Evolutionary conservation across 1,140 invertebrate genomes (phyloP).

Genomic region (Medauroidea extradentata): DNA sequence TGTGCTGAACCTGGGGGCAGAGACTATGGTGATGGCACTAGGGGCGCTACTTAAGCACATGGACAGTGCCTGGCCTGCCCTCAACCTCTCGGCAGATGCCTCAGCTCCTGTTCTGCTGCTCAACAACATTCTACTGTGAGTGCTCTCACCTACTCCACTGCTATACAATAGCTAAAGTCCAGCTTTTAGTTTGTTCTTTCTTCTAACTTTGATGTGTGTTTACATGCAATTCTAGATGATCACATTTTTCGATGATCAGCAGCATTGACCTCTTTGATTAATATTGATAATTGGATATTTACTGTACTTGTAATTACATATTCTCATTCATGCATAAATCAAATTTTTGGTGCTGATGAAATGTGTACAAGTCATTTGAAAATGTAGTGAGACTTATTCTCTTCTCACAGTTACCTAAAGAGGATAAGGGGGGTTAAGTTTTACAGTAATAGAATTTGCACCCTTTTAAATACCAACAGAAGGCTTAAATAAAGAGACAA

Average conservation of each 20-base stretch:
- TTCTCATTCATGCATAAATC: too few species aligned
- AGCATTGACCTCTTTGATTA: background rate
- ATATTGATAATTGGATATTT: background rate
- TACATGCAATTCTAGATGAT: background rate
- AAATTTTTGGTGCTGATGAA: too few species aligned
- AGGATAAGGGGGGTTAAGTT: too few species aligned
- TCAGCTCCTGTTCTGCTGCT: constrained; percentile 55
- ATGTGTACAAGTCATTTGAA: too few species aligned
- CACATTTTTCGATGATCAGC: too few species aligned
- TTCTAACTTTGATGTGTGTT: background rate
- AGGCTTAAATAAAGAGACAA: too few species aligned
- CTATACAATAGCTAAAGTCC: background rate
- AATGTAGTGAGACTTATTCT: too few species aligned
- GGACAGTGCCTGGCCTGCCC: constrained; percentile 60
- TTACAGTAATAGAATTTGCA: too few species aligned
- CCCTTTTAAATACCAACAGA: too few species aligned
- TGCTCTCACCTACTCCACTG: constrained; percentile 13
- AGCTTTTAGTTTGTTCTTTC: background rate
- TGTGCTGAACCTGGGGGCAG: constrained; percentile 60
- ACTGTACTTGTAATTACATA: background rate
- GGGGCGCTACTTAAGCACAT: constrained; percentile 70
- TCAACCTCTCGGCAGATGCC: constrained; percentile 51
- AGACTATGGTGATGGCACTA: constrained; percentile 61
- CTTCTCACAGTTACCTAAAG: too few species aligned
- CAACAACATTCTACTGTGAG: constrained; percentile 60